phyloP scores from a whole-genome alignment of 2,797 vertebrate species.

The Esox masquinongy region DNA sequence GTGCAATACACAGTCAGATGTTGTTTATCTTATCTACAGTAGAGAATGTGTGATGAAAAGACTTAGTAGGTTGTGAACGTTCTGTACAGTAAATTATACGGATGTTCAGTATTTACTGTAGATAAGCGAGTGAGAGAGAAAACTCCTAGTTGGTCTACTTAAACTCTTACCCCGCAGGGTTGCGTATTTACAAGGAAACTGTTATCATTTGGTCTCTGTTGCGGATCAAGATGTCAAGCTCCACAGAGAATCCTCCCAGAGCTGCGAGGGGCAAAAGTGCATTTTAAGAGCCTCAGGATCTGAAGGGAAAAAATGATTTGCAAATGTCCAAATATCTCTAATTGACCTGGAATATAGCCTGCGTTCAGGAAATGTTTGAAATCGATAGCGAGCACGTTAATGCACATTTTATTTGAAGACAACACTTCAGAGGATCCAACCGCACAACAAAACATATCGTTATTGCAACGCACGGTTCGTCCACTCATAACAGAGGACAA shows the following conservation, averaged over 20 bases:
- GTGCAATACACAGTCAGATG: too few species aligned
- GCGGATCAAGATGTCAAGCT: slow-evolving; percentile 79
- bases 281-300: slow-evolving; percentile 78
- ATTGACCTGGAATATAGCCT: slow-evolving; percentile 79
- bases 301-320: slow-evolving; percentile 70
- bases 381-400: slow-evolving; percentile 69
- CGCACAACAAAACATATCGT: background rate
- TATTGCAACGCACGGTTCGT: background rate
- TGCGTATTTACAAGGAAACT: slow-evolving; percentile 78
- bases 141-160: slow-evolving; percentile 74
- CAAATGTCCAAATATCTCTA: slow-evolving; percentile 80
- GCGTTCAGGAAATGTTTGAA: slow-evolving; percentile 72
- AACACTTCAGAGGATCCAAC: background rate
- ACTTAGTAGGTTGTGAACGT: background rate
- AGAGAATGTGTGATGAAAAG: background rate
- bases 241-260: slow-evolving; percentile 72
- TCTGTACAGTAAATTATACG: background rate
- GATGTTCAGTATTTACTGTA: background rate
- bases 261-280: slow-evolving; percentile 77
- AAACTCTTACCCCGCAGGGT: slow-evolving; percentile 75
- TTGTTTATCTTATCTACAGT: background rate
- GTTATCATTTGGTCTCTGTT: slow-evolving; percentile 82
- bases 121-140: background rate
- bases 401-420: background rate
- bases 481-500: background rate